These are phyloP conservation scores for Acipenser ruthenus DNA, from an alignment of 2,797 vertebrate genomes.

Conservation along the genomic window DNA sequence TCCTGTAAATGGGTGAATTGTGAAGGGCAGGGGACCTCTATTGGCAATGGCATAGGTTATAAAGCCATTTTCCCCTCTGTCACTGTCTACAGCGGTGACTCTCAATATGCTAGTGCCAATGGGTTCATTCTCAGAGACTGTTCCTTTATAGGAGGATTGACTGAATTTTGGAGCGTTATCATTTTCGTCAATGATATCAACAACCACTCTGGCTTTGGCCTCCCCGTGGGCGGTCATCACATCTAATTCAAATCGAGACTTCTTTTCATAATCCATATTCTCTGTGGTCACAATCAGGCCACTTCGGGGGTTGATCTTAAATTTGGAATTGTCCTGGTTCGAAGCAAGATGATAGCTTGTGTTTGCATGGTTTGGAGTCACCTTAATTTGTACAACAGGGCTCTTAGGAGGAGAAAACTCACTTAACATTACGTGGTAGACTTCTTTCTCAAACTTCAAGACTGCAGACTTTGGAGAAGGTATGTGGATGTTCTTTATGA, in stretches of 20 bases:
- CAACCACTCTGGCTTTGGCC: conserved; percentile 58
- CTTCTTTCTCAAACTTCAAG: conserved; percentile 67
- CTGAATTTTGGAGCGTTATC: conserved; percentile 79
- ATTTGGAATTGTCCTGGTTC: conserved; percentile 58
- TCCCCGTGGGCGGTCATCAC: conserved; percentile 60
- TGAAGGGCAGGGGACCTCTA: conserved; percentile 70
- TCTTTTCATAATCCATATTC: conserved; percentile 65
- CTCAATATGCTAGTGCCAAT: conserved; percentile 68
- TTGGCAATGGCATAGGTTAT: conserved; percentile 81
- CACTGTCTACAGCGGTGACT: conserved; percentile 75
- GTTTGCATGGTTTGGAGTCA: conserved; percentile 47
- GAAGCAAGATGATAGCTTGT: conserved; percentile 71
- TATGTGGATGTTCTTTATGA: conserved; percentile 65
- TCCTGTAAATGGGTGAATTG: conserved; percentile 75
- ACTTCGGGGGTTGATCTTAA: conserved; percentile 74
- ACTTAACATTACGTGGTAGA: conserved; percentile 70
- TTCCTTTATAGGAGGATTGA: conserved; percentile 68
- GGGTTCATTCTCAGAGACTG: conserved; percentile 77
- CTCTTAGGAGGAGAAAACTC: conserved; percentile 81
- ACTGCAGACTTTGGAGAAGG: conserved; percentile 56
- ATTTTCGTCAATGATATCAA: conserved; percentile 79
- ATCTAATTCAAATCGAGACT: conserved; percentile 72
- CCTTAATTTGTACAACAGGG: conserved; percentile 68
- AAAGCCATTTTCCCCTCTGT: conserved; percentile 84
- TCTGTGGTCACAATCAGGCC: conserved; percentile 75